Percentiles rank a stretch among this genome's conserved stretches.
phyloP scores from a whole-genome alignment of 2,113 vertebrate genomes.

The Bos indicus region DNA sequence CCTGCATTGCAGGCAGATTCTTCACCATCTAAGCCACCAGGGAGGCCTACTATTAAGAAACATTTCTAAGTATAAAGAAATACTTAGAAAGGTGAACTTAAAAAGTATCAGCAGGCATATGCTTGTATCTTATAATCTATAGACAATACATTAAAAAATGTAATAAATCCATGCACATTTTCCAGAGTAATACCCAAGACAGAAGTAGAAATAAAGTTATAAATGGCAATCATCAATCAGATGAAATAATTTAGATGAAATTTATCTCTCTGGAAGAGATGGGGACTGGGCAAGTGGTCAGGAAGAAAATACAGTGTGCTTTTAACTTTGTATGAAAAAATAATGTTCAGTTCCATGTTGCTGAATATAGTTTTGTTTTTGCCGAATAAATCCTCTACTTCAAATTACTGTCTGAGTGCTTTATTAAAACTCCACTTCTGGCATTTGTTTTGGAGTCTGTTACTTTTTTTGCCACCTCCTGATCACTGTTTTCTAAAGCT shows the following conservation, averaged over 20 bases:
- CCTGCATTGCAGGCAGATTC: neutral
- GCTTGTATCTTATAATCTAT: neutral
- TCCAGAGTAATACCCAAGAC: neutral
- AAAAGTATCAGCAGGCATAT: neutral
- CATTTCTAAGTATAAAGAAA: neutral
- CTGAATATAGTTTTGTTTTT: neutral
- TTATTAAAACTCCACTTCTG: neutral
- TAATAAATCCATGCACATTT: neutral
- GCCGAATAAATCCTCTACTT: neutral
- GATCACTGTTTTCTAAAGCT: constrained; percentile 47
- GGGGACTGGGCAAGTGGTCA: neutral
- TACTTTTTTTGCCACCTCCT: neutral
- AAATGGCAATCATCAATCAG: neutral
- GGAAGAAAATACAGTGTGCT: neutral
- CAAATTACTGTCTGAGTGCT: neutral
- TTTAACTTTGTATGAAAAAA: neutral
- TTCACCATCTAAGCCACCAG: neutral
- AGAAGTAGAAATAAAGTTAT: neutral
- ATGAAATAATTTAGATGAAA: neutral
- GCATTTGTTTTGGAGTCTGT: neutral
- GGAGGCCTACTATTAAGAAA: too few relatives aligned
- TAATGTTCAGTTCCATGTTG: neutral
- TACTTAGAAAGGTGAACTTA: neutral
- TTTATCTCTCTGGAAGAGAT: neutral
- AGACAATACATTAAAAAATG: neutral